phyloP scores from a whole-genome alignment of 2,797 vertebrate genomes.

The Morus bassanus region DNA sequence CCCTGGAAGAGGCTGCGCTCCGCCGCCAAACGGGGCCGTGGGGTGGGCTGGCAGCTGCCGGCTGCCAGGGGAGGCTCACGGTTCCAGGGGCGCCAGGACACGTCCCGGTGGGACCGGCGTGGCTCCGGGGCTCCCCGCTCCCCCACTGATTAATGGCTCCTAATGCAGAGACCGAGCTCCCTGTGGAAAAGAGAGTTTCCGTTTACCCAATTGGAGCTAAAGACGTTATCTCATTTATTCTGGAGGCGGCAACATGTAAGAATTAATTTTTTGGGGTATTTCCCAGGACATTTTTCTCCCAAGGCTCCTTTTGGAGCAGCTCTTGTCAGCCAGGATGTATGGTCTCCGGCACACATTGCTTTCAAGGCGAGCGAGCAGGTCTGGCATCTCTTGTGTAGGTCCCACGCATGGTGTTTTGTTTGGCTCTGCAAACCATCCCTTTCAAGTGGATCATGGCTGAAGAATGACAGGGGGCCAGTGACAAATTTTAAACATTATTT shows the following conservation, averaged over 20 bases:
- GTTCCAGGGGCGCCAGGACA: not conserved
- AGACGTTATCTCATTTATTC: constrained; percentile 36
- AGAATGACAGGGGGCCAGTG: constrained; percentile 38
- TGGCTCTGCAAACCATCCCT: constrained; percentile 27
- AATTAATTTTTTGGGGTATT: constrained; percentile 17
- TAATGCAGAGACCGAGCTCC: not conserved
- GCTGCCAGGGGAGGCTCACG: fast-evolving
- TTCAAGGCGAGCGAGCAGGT: not conserved
- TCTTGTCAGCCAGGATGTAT: constrained; percentile 27
- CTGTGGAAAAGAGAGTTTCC: constrained; percentile 7
- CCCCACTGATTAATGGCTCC: constrained; percentile 24
- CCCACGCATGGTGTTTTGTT: constrained; percentile 46
- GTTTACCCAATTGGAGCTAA: constrained; percentile 25
- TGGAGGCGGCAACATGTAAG: not conserved
- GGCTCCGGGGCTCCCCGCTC: not conserved
- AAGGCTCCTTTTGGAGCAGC: constrained; percentile 4
- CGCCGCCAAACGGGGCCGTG: fast-evolving
- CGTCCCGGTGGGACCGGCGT: fast-evolving
- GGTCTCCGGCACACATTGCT: not conserved
- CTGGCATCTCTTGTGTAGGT: not conserved
- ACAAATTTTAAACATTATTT: constrained; percentile 43
- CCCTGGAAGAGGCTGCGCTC: fast-evolving
- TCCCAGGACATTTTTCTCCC: constrained; percentile 27
- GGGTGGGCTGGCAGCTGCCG: not conserved
- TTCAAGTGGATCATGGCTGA: not conserved